Evolutionary conservation across 2,797 vertebrate genomes (phyloP), one percentile per base, ranked within the genome.

Genomic region (Pseudomugil gertrudae): DNA sequence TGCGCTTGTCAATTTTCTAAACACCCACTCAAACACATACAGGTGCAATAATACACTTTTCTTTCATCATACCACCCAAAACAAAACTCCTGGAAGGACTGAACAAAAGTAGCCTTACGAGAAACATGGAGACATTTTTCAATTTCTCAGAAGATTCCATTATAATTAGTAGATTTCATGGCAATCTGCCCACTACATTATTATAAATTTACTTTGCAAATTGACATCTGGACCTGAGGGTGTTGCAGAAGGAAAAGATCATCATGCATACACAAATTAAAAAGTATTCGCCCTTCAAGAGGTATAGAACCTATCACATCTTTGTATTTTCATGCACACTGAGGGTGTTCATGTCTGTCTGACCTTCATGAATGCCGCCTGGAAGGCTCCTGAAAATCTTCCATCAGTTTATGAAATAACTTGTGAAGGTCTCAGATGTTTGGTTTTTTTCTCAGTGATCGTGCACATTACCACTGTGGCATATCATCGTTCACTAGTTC

Each of bases 181-280:
- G 10, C 56, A 65, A 17, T 52, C 26, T 64, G 40, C 36, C 56
- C 13, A 45, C 53, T 30, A 53, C 55, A 65, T 57, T 51, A 56
- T 64, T 63, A 30, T 26, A 56, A 36, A 68, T 36, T 65, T 66
- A 56, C 27, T 57, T 36, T 59, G 36, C 33, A 80, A 70, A 73
- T 73, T 60, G 47, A 57, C 36, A 61, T 69, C 10, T 40, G 36
- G 36, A 65, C 57, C 48, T 17, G 5, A 57, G 45, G 62, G 24
- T 74, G 47, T 59, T 26, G 52, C 63, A 50, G 43, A 30, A 48
- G 45, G 35, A 54, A 60, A 66, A 29, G 24, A 29, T 56, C 53
- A 65, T 10, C 17, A n/a, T 38, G 55, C 50, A 19, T 66, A 48
- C 26, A 53, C 32, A 71, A 74, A 77, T 60, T 8, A 57, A 53